Conservation (phyloP, 2,888 invertebrate genomes). For the Allolobophora icterica region DNA sequence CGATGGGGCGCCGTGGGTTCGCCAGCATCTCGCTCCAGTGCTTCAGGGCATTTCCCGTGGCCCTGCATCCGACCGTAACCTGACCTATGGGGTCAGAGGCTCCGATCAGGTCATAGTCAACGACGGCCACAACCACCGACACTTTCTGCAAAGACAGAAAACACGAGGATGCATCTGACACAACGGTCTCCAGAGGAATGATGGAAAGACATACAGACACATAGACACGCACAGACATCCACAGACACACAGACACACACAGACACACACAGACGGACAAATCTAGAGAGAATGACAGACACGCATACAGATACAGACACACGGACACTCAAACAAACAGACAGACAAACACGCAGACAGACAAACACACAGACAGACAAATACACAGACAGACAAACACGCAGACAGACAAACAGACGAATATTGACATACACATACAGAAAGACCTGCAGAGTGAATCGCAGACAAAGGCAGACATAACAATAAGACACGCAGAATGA, state of each 20-base stretch:
- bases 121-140: constrained; percentile 25
- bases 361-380: neutral
- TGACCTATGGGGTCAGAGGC: constrained; percentile 68
- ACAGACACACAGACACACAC: too few species aligned
- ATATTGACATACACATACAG: too few species aligned
- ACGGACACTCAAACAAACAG: too few species aligned
- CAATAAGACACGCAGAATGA: neutral
- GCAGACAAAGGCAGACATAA: too few species aligned
- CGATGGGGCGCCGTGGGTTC: constrained; percentile 96
- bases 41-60: constrained; percentile 93
- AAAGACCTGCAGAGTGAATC: too few species aligned
- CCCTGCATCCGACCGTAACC: constrained; percentile 91
- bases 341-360: neutral
- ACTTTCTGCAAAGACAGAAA: constrained; percentile 19
- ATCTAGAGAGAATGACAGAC: too few species aligned
- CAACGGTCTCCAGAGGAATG: neutral
- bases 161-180: neutral
- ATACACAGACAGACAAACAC: too few species aligned
- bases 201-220: too few species aligned
- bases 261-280: too few species aligned
- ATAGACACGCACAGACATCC: too few species aligned
- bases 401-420: too few species aligned
- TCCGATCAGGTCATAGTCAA: constrained; percentile 30
- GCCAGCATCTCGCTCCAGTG: constrained; percentile 99
- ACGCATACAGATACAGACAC: too few species aligned